Evolutionary conservation across 2,797 vertebrate species (phyloP), one percentile per base, ranked within the genome.

Genomic region (Sebastes flavidus): DNA sequence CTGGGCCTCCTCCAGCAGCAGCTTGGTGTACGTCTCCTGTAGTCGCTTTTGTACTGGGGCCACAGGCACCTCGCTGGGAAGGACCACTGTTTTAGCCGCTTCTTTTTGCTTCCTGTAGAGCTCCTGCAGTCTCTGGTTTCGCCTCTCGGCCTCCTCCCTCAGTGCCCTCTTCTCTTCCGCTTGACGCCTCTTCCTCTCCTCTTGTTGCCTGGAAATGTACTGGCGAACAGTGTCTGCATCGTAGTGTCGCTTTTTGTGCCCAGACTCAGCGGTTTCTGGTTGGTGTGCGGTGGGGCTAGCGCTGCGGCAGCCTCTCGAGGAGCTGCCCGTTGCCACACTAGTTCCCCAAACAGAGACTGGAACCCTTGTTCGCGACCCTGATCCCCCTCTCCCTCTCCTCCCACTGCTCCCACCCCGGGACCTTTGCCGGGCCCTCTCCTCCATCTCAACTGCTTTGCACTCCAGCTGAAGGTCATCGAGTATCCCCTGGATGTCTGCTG

Each of bases 401-500:
- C 85, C 36, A 62, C 68, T 74, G 55, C 83, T 69, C 9, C 87
- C 85, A 72, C 74, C 62, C 2, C 84, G 36, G 18, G 87, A 85
- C 72, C 87, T 89, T 78, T 85, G 86, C 10, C 86, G 78, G 14
- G 90, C 84, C 62, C 88, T 82, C 61, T 93, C 87, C 16, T 84
- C 85, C 38, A 58, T 65, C 36, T 94, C 92, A 10, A 65, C 80
- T 32, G 81, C 66, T 78, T 82, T 78, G 52, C 80, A 84, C 84
- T 98, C 97, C 75, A 99, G 84, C 76, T 98, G 97, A 27, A 99
- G 95, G 89, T 99, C 98, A 84, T 98, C 96, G 0, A 99, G 96
- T 86, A 99, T 98, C 24, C 96, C 97, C 78, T 96, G 96, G 86
- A 99, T 98, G 85, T 99, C 97, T 69, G 96, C 29, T 0, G 98